These are phyloP conservation scores for Drosophila diplacantha DNA, from an alignment of 2,888 invertebrate genomes.

Conservation along the genomic window DNA sequence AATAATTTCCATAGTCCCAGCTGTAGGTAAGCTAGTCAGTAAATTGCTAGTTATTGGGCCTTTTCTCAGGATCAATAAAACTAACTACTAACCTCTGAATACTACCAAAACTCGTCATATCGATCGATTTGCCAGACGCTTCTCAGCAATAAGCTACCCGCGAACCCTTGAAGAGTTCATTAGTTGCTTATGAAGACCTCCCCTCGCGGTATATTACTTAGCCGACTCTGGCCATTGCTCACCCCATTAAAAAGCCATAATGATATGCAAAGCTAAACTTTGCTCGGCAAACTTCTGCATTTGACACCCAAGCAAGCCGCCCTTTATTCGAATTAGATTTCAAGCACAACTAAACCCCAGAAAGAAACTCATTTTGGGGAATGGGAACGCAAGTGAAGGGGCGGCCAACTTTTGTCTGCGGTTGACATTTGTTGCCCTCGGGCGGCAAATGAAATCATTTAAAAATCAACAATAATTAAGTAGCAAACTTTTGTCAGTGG, in stretches of 20 bases:
- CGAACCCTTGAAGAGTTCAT: slow-evolving; percentile 21
- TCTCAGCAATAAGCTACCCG: neutral
- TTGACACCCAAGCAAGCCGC: slow-evolving; percentile 20
- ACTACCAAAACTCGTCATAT: neutral
- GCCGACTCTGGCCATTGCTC: slow-evolving; percentile 24
- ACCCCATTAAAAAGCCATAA: slow-evolving; percentile 38
- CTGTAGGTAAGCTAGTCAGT: neutral
- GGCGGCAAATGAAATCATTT: slow-evolving; percentile 62
- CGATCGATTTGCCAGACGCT: neutral
- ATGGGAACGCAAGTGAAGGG: slow-evolving; percentile 2
- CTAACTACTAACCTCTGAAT: neutral
- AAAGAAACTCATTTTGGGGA: slow-evolving; percentile 28
- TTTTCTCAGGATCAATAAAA: neutral
- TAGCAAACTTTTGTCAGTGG: slow-evolving; percentile 54
- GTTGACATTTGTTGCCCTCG: slow-evolving; percentile 51
- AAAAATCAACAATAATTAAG: slow-evolving; percentile 67
- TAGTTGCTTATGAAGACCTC: slow-evolving; percentile 16
- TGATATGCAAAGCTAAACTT: slow-evolving; percentile 41
- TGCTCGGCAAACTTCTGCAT: slow-evolving; percentile 30
- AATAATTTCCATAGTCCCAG: neutral
- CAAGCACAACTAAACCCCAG: slow-evolving; percentile 31
- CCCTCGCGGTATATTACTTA: slow-evolving; percentile 21
- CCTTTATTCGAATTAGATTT: slow-evolving; percentile 34
- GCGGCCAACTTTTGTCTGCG: slow-evolving; percentile 43
- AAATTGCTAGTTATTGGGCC: neutral